Percentiles rank a stretch among this genome's conserved stretches.
These are phyloP conservation scores for Cariama cristata DNA, from an alignment of 2,113 vertebrate genomes.

Conservation along the genomic window DNA sequence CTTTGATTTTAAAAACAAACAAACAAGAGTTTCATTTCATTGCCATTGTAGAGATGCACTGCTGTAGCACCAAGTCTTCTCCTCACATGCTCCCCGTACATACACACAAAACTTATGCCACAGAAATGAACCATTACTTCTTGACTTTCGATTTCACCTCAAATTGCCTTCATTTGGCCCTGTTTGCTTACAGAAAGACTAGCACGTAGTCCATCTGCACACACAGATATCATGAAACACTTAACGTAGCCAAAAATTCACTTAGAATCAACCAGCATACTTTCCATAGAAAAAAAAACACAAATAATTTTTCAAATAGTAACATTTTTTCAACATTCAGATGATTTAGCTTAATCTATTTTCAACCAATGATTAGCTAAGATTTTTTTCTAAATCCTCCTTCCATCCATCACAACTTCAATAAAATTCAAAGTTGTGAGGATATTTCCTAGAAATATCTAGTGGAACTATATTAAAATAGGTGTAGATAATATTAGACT, in stretches of 20 bases:
- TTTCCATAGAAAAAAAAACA: neutral
- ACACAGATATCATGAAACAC: neutral
- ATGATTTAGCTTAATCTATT: neutral
- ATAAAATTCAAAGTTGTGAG: neutral
- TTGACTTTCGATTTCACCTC: neutral
- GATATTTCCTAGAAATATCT: neutral
- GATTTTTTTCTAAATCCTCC: neutral
- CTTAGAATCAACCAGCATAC: neutral
- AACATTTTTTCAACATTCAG: neutral
- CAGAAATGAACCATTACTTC: neutral
- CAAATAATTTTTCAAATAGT: neutral
- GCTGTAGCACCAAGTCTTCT: neutral
- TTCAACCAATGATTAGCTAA: neutral
- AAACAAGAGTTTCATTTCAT: neutral
- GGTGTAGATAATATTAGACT: neutral
- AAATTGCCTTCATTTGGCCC: neutral
- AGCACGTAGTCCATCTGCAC: neutral
- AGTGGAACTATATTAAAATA: neutral
- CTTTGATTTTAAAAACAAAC: neutral
- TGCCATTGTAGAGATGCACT: neutral
- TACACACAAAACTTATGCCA: fast-evolving
- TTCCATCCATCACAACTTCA: neutral
- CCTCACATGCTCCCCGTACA: too few species aligned
- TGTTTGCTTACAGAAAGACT: neutral
- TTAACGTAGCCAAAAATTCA: neutral